Conservation (phyloP, 2,113 vertebrate species). For the Centropus unirufus region DNA sequence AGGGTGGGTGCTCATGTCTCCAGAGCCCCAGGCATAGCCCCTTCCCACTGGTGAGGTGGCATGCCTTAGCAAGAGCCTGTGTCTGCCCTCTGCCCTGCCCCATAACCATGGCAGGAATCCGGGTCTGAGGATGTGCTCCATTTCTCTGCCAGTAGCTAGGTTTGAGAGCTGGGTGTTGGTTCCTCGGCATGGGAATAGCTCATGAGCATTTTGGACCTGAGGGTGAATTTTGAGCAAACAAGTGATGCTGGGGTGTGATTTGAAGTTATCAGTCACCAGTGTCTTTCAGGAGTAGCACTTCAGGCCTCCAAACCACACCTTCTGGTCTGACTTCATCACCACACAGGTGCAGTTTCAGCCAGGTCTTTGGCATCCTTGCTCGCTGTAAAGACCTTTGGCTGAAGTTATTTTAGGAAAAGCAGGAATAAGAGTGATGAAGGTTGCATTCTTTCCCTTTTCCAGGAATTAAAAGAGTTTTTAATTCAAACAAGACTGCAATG, state of each 20-base stretch:
- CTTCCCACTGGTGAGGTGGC: not conserved
- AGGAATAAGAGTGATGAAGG: not conserved
- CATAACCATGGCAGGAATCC: fast-evolving
- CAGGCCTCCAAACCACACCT: not conserved
- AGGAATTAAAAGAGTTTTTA: not conserved
- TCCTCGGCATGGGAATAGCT: not conserved
- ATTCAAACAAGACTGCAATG: not conserved
- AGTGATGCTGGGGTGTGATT: not conserved
- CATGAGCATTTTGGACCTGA: not conserved
- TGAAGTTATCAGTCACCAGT: not conserved
- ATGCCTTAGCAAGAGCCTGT: fast-evolving
- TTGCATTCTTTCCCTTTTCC: not conserved
- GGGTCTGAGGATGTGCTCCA: not conserved
- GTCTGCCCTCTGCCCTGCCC: not conserved
- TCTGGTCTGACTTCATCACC: not conserved
- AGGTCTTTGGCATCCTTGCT: fast-evolving
- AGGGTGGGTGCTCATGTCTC: not conserved
- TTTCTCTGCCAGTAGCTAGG: not conserved
- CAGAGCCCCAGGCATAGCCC: not conserved
- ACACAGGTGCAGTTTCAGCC: not conserved
- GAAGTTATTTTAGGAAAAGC: not conserved
- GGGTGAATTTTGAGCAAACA: not conserved
- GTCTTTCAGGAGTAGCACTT: not conserved
- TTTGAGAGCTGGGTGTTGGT: not conserved
- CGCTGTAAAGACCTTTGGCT: fast-evolving